Conservation (phyloP, 2,113 vertebrate genomes). For the Phocoena sinus region DNA sequence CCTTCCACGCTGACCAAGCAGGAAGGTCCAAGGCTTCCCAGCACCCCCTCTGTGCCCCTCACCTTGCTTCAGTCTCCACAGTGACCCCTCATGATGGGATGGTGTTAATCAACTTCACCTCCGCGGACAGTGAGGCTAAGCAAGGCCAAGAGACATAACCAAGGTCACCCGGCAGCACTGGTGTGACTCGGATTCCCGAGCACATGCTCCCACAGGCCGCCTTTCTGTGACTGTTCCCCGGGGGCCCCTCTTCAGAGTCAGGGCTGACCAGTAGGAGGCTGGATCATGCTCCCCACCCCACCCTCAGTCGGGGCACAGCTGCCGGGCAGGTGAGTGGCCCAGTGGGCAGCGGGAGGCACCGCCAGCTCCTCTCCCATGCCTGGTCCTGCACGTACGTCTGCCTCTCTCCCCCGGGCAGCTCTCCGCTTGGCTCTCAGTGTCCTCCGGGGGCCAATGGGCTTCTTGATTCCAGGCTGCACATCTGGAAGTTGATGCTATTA, state of each 20-base stretch:
- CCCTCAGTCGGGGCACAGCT: background rate
- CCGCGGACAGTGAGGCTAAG: background rate
- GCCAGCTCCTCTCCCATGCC: background rate
- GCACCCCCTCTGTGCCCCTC: background rate
- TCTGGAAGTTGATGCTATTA: conserved; percentile 77
- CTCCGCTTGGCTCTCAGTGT: conserved; percentile 47
- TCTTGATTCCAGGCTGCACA: conserved; percentile 78
- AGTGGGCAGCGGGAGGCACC: background rate
- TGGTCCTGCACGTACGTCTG: background rate
- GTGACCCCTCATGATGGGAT: background rate
- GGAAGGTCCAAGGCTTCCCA: background rate
- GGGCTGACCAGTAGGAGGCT: background rate
- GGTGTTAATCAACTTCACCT: background rate
- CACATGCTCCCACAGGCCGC: background rate
- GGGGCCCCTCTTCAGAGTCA: background rate
- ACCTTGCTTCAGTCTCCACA: background rate
- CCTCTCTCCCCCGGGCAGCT: conserved; percentile 21
- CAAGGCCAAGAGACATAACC: background rate
- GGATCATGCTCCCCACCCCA: fast-evolving
- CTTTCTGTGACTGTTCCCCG: background rate
- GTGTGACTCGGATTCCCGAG: background rate
- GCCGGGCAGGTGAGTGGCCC: background rate
- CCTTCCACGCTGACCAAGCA: background rate
- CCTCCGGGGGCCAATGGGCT: conserved; percentile 70
- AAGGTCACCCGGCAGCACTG: background rate